phyloP scores from a whole-genome alignment of 2,888 invertebrate species.

The Eucera pruinosa region DNA sequence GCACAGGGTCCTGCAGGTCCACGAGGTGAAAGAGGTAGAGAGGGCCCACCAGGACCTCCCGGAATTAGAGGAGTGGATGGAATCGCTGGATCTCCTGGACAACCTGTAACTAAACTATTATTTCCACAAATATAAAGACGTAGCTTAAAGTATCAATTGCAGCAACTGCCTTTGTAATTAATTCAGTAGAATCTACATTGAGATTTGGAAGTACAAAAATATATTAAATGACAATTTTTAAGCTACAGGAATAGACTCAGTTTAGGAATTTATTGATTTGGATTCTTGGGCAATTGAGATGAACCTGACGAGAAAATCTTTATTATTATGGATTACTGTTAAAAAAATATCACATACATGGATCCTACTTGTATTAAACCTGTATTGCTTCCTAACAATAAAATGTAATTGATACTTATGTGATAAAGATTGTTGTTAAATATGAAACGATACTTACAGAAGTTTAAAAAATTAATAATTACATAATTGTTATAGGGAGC shows the following conservation, averaged over 20 bases:
- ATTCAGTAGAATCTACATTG: slow-evolving; percentile 99
- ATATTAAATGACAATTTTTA: slow-evolving; percentile 92
- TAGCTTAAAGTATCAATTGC: slow-evolving; percentile 95
- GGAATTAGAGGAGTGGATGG: slow-evolving; percentile 93
- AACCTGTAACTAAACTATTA: slow-evolving; percentile 86
- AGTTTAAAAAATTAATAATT: no score
- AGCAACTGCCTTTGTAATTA: slow-evolving; percentile 92
- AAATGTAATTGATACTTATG: no score
- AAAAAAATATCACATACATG: slow-evolving; percentile 87
- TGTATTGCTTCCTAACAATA: slow-evolving; percentile 26
- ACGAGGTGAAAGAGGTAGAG: slow-evolving; percentile 93
- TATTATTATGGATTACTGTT: slow-evolving; percentile 87
- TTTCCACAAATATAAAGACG: no score
- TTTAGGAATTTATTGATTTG: slow-evolving; percentile 98
- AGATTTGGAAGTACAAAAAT: slow-evolving; percentile 94
- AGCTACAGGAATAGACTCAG: slow-evolving; percentile 98
- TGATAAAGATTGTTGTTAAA: no score
- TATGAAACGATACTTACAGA: no score
- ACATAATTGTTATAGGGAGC: slow-evolving; percentile 86
- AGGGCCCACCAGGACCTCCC: slow-evolving; percentile 91
- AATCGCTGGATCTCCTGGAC: slow-evolving; percentile 91
- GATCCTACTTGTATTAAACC: slow-evolving; percentile 73
- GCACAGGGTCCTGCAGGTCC: slow-evolving; percentile 91
- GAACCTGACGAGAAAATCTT: slow-evolving; percentile 85
- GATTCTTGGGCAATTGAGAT: slow-evolving; percentile 88